Conservation (phyloP, 1,140 invertebrate species). For the Pinna nobilis region DNA sequence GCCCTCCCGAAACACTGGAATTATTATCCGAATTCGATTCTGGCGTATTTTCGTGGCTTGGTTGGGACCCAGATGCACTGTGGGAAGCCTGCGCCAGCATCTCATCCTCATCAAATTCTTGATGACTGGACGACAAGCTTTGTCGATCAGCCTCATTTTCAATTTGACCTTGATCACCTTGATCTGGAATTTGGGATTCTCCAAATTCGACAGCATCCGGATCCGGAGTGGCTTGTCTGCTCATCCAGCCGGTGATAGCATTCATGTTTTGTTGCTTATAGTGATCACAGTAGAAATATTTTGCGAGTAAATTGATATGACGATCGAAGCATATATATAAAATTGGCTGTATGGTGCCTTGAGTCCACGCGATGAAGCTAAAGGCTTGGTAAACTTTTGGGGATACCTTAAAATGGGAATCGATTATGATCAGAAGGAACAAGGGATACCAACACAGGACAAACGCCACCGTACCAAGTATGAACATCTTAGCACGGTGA, state of each 20-base stretch:
- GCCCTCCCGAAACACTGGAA: not conserved
- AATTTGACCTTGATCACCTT: slow-evolving; percentile 2
- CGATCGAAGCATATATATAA: slow-evolving; percentile 71
- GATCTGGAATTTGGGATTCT: not conserved
- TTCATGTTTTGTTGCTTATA: slow-evolving; percentile 49
- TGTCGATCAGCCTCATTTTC: not conserved
- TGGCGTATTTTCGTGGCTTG: slow-evolving; percentile 10
- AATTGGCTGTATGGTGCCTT: slow-evolving; percentile 70
- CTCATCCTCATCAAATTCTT: slow-evolving; percentile 7
- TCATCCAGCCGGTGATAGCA: slow-evolving; percentile 25
- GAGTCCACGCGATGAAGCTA: slow-evolving; percentile 73
- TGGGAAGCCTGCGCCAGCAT: slow-evolving; percentile 5
- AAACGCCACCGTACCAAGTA: slow-evolving; percentile 64
- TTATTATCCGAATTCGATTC: slow-evolving; percentile 18
- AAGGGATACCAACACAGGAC: slow-evolving; percentile 73
- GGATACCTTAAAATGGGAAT: slow-evolving; percentile 67
- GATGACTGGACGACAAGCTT: not conserved
- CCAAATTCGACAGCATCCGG: not conserved
- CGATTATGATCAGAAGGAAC: slow-evolving; percentile 70
- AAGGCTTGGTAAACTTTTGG: slow-evolving; percentile 72
- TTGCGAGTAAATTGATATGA: slow-evolving; percentile 68
- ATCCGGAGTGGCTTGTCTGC: slow-evolving; percentile 5
- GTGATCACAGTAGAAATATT: slow-evolving; percentile 65
- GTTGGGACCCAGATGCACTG: slow-evolving; percentile 5
- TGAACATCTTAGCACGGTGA: slow-evolving; percentile 70